These are phyloP conservation scores for Meganola albula DNA, from an alignment of 2,888 invertebrate genomes.

Conservation along the genomic window DNA sequence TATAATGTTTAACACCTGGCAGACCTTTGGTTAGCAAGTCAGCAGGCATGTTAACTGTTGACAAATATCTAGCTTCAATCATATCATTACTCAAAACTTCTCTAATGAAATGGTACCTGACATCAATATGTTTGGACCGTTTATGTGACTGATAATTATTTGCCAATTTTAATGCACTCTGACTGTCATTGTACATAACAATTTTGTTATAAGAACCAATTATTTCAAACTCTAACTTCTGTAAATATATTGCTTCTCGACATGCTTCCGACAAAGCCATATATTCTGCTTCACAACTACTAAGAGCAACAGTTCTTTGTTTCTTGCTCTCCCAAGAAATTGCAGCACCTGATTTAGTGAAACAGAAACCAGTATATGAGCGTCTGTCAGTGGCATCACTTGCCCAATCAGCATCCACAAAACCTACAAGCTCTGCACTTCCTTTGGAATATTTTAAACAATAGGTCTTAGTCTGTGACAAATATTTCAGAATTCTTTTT, in stretches of 20 bases:
- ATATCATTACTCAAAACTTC: constrained; percentile 6
- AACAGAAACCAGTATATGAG: constrained; percentile 20
- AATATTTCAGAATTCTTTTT: constrained; percentile 16
- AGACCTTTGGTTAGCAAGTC: constrained; percentile 6
- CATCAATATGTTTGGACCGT: constrained; percentile 11
- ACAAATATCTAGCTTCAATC: constrained; percentile 5
- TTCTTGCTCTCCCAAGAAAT: constrained; percentile 20
- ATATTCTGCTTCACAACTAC: constrained; percentile 15
- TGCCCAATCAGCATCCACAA: constrained; percentile 24
- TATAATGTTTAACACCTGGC: constrained; percentile 7
- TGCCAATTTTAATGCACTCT: constrained; percentile 11
- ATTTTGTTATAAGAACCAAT: constrained; percentile 8
- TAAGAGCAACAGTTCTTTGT: constrained; percentile 17
- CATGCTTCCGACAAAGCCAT: constrained; percentile 8
- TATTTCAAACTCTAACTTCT: constrained; percentile 10
- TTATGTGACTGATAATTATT: constrained; percentile 11
- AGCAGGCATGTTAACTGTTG: constrained; percentile 7
- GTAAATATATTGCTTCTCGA: constrained; percentile 7
- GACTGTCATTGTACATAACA: constrained; percentile 11
- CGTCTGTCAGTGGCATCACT: constrained; percentile 9
- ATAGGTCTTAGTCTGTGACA: constrained; percentile 12
- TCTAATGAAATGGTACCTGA: constrained; percentile 6
- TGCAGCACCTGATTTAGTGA: constrained; percentile 14
- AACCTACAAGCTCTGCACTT: constrained; percentile 11
- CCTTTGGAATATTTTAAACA: constrained; percentile 17